Percentiles rank a stretch among this genome's conserved stretches.
phyloP scores from a whole-genome alignment of 1,140 invertebrate genomes.

The Camponotus floridanus region DNA sequence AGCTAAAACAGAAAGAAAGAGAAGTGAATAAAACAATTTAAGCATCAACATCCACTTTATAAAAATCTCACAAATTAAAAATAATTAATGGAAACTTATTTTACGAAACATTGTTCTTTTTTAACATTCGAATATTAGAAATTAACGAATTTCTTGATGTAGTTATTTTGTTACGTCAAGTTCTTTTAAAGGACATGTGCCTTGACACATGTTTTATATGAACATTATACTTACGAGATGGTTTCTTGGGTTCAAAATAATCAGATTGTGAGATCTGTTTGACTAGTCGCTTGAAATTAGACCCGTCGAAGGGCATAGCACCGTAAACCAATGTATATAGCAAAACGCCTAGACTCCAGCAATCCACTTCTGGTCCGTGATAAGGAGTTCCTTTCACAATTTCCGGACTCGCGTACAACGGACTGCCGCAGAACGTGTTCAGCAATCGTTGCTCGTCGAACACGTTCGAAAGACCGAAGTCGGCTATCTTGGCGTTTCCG shows the following conservation, averaged over 20 bases:
- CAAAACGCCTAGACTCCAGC: slow-evolving; percentile 98
- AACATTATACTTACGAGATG: slow-evolving; percentile 91
- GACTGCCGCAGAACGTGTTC: slow-evolving; percentile 98
- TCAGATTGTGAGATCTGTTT: slow-evolving; percentile 98
- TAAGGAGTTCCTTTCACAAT: slow-evolving; percentile 99
- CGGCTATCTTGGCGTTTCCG: slow-evolving; percentile 99
- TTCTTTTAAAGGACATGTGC: not conserved
- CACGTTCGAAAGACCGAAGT: slow-evolving; percentile 99
- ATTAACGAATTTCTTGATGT: slow-evolving; percentile 9
- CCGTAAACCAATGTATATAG: slow-evolving; percentile 99
- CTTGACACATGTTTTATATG: not conserved
- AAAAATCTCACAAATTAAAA: not conserved
- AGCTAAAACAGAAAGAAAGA: slow-evolving; percentile 87
- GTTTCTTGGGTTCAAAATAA: slow-evolving; percentile 98
- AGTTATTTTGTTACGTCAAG: not conserved
- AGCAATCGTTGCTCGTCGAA: slow-evolving; percentile 96
- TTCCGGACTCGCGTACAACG: slow-evolving; percentile 99
- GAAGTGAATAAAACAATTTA: not conserved
- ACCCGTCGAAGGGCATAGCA: slow-evolving; percentile 99
- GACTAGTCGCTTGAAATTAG: slow-evolving; percentile 98
- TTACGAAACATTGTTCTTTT: not conserved
- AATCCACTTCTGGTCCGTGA: slow-evolving; percentile 97
- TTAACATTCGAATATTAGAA: slow-evolving; percentile 25
- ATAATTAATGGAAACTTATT: too few relatives aligned
- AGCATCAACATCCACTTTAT: not conserved